A percentile compares a stretch with the other conserved stretches of the same genome.
Conservation (phyloP, 1,140 invertebrate genomes). For the Atta texana region DNA sequence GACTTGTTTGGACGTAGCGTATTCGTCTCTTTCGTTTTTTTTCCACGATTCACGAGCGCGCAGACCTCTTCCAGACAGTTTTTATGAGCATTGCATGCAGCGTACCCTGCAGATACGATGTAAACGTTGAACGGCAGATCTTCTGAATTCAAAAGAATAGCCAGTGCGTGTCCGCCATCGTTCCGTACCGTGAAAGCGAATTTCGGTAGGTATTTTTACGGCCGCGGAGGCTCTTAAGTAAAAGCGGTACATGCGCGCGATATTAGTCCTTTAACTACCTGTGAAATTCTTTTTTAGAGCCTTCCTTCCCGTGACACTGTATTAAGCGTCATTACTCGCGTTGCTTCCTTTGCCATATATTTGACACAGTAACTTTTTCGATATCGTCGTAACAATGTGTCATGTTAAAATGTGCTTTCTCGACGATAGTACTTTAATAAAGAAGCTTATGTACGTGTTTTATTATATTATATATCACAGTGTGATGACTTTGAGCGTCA, state of each 20-base stretch:
- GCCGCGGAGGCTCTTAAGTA: slow-evolving; percentile 53
- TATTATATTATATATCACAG: background rate
- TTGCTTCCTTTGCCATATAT: slow-evolving; percentile 30
- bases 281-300: slow-evolving; percentile 53
- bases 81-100: slow-evolving; percentile 66
- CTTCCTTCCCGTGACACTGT: background rate
- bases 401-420: slow-evolving; percentile 21
- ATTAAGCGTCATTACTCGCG: slow-evolving; percentile 39
- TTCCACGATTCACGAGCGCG: slow-evolving; percentile 46
- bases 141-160: slow-evolving; percentile 63
- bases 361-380: slow-evolving; percentile 48
- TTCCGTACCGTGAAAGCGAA: slow-evolving; percentile 60
- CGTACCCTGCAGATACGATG: slow-evolving; percentile 32
- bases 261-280: slow-evolving; percentile 56
- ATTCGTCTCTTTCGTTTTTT: slow-evolving; percentile 60
- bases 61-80: slow-evolving; percentile 68
- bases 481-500: background rate
- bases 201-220: slow-evolving; percentile 62
- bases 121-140: slow-evolving; percentile 56
- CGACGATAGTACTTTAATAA: slow-evolving; percentile 13
- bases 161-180: slow-evolving; percentile 58
- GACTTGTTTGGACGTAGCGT: slow-evolving; percentile 52
- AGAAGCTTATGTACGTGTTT: background rate
- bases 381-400: slow-evolving; percentile 27
- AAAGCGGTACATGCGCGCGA: slow-evolving; percentile 48